Conservation (phyloP, 2,113 vertebrate genomes). For the Cinclus cinclus region DNA sequence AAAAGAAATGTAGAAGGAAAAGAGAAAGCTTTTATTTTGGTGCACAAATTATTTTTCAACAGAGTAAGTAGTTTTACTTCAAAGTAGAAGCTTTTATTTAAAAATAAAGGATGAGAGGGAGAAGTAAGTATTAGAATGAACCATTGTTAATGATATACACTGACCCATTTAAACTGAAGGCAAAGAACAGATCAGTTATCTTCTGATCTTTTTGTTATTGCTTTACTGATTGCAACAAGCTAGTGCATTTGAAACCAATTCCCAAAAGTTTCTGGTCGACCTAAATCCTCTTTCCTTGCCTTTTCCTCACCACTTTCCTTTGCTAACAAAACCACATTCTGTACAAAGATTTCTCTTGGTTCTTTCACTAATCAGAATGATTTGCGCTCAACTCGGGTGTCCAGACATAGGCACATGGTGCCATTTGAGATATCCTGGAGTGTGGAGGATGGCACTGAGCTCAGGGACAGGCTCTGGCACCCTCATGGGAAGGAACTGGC, state of each 20-base stretch:
- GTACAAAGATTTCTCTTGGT: not conserved
- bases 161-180: not conserved
- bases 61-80: not conserved
- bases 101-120: not conserved
- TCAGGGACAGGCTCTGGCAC: not conserved
- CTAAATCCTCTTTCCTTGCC: not conserved
- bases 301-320: not conserved
- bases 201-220: not conserved
- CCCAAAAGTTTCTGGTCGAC: not conserved
- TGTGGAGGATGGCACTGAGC: accelerated
- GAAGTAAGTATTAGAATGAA: not conserved
- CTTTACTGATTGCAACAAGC: not conserved
- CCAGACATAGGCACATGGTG: not conserved
- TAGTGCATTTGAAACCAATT: not conserved
- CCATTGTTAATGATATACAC: not conserved
- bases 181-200: not conserved
- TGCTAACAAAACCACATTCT: not conserved
- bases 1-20: not conserved
- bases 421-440: not conserved
- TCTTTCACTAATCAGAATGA: not conserved
- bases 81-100: not conserved
- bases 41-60: not conserved
- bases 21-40: not conserved
- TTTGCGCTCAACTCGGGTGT: not conserved
- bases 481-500: not conserved